These are phyloP conservation scores for Astatoreochromis straeleni DNA, from an alignment of 2,113 vertebrate species.

Conservation along the genomic window DNA sequence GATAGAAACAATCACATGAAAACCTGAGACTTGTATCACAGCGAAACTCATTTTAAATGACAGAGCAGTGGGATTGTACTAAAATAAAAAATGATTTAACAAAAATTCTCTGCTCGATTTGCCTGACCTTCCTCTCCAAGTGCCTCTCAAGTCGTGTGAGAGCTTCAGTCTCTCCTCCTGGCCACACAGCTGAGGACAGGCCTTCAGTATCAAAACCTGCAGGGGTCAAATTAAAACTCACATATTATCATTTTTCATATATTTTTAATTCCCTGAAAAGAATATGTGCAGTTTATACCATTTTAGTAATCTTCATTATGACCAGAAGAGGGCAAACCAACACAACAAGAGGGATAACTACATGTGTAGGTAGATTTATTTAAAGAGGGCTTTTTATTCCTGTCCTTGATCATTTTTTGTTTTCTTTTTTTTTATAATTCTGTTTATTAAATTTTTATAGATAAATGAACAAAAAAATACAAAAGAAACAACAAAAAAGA, in stretches of 20 bases:
- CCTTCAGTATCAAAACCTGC: conserved; percentile 95
- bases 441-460: neutral
- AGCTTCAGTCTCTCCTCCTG: conserved; percentile 93
- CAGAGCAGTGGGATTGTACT: neutral
- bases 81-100: neutral
- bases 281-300: neutral
- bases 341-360: neutral
- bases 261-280: neutral
- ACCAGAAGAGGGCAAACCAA: neutral
- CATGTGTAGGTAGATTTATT: neutral
- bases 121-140: conserved; percentile 87
- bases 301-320: neutral
- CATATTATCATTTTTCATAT: neutral
- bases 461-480: neutral
- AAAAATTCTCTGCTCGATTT: neutral
- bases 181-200: conserved; percentile 92
- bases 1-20: conserved; percentile 1
- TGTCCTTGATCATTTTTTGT: neutral
- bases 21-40: neutral
- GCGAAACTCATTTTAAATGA: neutral
- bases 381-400: neutral
- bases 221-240: neutral
- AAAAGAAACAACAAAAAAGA: neutral
- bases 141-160: conserved; percentile 93
- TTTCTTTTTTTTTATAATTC: neutral